phyloP scores from a whole-genome alignment of 2,797 vertebrate species.

The Sarcophilus harrisii region DNA sequence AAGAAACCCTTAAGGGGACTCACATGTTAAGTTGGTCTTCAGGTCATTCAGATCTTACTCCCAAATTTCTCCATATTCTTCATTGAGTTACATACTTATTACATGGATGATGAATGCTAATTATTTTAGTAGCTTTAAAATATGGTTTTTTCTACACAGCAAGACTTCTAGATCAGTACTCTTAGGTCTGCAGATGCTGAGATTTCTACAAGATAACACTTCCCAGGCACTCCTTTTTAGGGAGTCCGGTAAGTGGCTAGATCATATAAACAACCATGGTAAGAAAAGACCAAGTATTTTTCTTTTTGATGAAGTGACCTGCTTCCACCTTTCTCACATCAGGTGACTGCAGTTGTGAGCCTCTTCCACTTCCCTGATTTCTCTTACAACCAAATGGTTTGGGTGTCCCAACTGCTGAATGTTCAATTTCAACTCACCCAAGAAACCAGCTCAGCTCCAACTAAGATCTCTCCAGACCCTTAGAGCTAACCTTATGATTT shows the following conservation, averaged over 20 bases:
- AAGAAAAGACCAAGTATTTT: background rate
- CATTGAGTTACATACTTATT: background rate
- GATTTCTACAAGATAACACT: background rate
- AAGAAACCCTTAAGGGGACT: slow-evolving; percentile 17
- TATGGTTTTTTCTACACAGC: background rate
- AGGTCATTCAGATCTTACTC: slow-evolving; percentile 12
- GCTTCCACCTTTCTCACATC: background rate
- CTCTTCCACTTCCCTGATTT: background rate
- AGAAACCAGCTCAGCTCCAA: background rate
- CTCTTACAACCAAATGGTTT: background rate
- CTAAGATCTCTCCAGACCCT: background rate
- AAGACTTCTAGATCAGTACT: background rate
- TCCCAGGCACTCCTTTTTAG: background rate
- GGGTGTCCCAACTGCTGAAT: slow-evolving; percentile 4
- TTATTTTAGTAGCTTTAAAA: background rate
- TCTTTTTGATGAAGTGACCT: background rate
- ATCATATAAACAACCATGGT: background rate
- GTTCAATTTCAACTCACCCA: slow-evolving; percentile 10
- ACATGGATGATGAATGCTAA: background rate
- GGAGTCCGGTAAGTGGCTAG: background rate
- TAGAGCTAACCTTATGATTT: background rate
- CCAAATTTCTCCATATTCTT: slow-evolving; percentile 35
- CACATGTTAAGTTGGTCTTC: background rate
- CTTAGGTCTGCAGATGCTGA: background rate
- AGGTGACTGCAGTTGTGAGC: background rate